Conservation (phyloP, 30 jellyfish, hydroid and myxozoan species). For the Aurelia aurita complex sp. Pacific region DNA sequence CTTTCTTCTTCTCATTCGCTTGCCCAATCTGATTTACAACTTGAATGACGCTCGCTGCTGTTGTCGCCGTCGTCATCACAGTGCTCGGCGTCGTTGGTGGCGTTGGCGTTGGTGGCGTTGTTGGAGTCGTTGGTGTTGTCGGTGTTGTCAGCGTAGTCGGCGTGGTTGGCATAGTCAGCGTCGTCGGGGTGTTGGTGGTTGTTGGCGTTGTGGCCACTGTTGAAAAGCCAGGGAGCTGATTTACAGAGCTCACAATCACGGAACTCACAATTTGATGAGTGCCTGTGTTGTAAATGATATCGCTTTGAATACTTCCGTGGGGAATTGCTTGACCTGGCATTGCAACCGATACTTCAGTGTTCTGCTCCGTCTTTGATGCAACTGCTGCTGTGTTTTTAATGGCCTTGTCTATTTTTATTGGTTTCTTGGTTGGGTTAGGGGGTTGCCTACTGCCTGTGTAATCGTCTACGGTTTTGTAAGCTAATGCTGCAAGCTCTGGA, state of each 20-base stretch:
- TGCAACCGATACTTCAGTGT: neutral
- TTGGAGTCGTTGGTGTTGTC: constrained; percentile 68
- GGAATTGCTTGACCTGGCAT: neutral
- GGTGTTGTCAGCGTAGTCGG: constrained; percentile 73
- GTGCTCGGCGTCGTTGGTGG: constrained; percentile 24
- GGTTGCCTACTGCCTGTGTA: constrained; percentile 75
- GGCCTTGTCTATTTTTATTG: neutral
- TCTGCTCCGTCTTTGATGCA: neutral
- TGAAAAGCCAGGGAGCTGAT: constrained; percentile 7
- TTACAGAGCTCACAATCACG: constrained; percentile 14
- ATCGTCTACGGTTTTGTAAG: constrained; percentile 53
- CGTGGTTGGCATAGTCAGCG: constrained; percentile 61
- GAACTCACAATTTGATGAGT: constrained; percentile 56
- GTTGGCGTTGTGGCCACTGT: constrained; percentile 58
- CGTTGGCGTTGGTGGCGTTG: constrained; percentile 56
- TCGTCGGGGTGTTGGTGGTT: constrained; percentile 53
- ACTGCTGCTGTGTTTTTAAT: neutral
- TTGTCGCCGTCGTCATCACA: neutral
- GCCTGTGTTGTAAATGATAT: constrained; percentile 29
- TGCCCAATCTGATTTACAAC: neutral
- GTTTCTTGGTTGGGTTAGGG: constrained; percentile 65
- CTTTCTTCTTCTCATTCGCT: constrained; percentile 3
- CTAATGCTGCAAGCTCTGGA: constrained; percentile 71
- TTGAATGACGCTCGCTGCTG: neutral
- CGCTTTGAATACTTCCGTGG: constrained; percentile 38